Base-by-base conservation (phyloP, 2,888 invertebrate species). In the Oeneis ivallda region DNA sequence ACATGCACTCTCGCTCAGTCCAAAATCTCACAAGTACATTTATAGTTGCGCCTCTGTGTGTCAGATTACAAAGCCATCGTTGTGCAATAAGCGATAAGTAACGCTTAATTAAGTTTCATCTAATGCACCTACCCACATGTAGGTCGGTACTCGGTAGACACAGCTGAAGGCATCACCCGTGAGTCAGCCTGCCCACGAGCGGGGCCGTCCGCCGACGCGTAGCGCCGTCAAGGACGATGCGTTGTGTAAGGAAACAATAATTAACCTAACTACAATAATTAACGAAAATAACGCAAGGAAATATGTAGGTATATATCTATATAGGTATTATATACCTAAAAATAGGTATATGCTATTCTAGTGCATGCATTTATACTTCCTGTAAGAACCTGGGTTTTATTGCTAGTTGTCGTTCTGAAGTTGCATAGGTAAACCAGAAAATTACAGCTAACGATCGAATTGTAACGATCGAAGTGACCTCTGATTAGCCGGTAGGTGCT, bases 171-270 rank as follows among this genome's bases (percentile, higher is more conserved):
- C 53, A 53, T 37, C 53, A 34, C 10, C 34, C n/a, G 53, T 53
- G 53, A 53, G 53, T 53, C 53, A 53, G 53, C 32, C 53, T n/a
- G 53, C 53, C 53, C 53, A 53, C 53, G 34, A 10, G 34, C 53
- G 32, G 32, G 19, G 11, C 50, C 13, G 50, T 32, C 50, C 13
- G n/a, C 53, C 53, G 34, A 53, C 53, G 32, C 53, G 15, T 32
- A 32, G 26, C 49, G 13, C 15, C 53, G 4, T 34, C 53, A 53
- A 53, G 53, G 53, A 15, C 53, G 37, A 26, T 52, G 50, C 32
- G 50, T 52, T 52, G 50, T 52, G 53, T 53, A 37, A 53, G 53
- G 53, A 34, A 53, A 53, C 34, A 37, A 10, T 49, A 13, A 50
- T 5, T 26, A 50, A 49, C 49, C 19, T 19, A 11, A n/a, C n/a